Evolutionary conservation across 2,797 vertebrate genomes (phyloP).

Genomic region (Hemibagrus guttatus): DNA sequence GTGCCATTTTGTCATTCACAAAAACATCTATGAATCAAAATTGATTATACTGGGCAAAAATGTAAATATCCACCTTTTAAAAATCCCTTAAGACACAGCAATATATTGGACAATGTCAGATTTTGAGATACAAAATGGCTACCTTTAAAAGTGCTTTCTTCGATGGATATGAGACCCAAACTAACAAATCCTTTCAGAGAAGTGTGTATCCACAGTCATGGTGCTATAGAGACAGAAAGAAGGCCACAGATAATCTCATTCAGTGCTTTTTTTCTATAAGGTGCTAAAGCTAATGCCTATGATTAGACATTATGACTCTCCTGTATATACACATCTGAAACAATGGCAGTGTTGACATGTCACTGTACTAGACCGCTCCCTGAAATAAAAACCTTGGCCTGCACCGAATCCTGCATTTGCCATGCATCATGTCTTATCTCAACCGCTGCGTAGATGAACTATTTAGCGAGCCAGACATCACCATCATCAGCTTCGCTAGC

Average conservation of each 20-base stretch:
- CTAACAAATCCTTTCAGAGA: constrained; percentile 9
- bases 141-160: constrained; percentile 46
- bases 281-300: constrained; percentile 86
- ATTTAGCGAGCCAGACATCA: constrained; percentile 7
- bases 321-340: constrained; percentile 87
- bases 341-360: constrained; percentile 43
- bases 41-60: constrained; percentile 19
- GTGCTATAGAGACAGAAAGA: constrained; percentile 20
- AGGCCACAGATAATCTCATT: constrained; percentile 48
- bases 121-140: constrained; percentile 42
- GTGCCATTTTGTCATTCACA: constrained; percentile 45
- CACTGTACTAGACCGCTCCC: constrained; percentile 42
- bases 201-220: neutral
- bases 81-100: constrained; percentile 45
- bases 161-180: constrained; percentile 29
- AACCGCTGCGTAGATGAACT: constrained; percentile 27
- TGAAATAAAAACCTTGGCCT: constrained; percentile 46
- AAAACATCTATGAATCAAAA: constrained; percentile 39
- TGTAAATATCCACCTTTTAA: neutral
- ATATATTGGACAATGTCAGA: constrained; percentile 33
- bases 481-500: neutral
- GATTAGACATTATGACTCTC: constrained; percentile 64
- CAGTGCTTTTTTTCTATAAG: constrained; percentile 85
- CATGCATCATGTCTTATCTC: constrained; percentile 45
- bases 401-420: constrained; percentile 29